Evolutionary conservation across 2,113 vertebrate genomes (phyloP).

Genomic region (Leucoraja erinaceus): DNA sequence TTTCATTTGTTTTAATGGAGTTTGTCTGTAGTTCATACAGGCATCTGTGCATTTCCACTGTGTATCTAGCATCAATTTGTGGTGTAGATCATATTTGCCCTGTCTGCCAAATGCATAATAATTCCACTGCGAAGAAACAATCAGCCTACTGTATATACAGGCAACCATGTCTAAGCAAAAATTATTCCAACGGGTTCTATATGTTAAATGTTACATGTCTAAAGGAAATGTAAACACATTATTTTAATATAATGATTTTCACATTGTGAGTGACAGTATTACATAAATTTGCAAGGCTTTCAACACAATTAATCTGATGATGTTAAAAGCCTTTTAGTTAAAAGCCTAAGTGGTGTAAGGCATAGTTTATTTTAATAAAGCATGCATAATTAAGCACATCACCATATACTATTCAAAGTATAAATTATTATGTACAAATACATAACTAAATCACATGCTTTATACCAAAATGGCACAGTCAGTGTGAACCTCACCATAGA

Average conservation of each 20-base stretch:
- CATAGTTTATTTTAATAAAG: slow-evolving; percentile 33
- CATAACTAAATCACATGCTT: not conserved
- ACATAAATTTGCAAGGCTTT: slow-evolving; percentile 22
- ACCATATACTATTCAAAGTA: not conserved
- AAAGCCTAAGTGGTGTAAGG: slow-evolving; percentile 4
- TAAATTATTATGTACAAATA: slow-evolving; percentile 5
- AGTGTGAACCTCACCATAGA: not conserved
- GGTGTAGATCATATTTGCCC: not conserved
- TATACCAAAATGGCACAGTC: not conserved
- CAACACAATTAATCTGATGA: slow-evolving; percentile 16
- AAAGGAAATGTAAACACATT: slow-evolving; percentile 33
- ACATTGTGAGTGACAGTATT: slow-evolving; percentile 19
- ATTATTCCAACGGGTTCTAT: not conserved
- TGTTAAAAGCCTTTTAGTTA: slow-evolving; percentile 33
- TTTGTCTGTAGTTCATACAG: not conserved
- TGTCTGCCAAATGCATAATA: not conserved
- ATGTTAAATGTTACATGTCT: slow-evolving; percentile 21
- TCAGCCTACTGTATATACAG: not conserved
- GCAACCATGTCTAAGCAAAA: slow-evolving; percentile 11
- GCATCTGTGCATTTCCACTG: not conserved
- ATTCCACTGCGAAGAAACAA: not conserved
- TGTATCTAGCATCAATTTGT: not conserved
- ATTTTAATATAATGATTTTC: slow-evolving; percentile 22
- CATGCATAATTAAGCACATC: slow-evolving; percentile 11
- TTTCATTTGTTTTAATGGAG: not conserved